Base-by-base conservation (phyloP, 2,888 invertebrate species). In the Scaptomyza parva region DNA sequence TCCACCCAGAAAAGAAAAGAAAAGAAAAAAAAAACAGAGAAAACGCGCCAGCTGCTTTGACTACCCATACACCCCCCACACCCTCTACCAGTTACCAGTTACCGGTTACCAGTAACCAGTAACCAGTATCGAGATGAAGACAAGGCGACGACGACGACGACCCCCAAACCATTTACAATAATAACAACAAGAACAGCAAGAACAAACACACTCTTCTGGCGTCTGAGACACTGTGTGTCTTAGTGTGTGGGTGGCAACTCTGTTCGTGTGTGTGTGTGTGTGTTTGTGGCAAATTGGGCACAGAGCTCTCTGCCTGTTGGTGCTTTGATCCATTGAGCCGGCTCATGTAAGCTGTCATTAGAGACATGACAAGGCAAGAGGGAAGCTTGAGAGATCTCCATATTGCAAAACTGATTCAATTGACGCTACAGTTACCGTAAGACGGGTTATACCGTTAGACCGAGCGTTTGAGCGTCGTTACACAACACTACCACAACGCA, bases 311-410 rank as follows among this genome's bases (percentile, higher is more conserved):
- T n/a, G n/a, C n/a, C n/a, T n/a, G n/a, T n/a, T n/a, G n/a, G 45
- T 33, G 35, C 61, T 61, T 61, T 69, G 69, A 68, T 61, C 68
- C 70, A 62, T 50, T 68, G 30, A 61, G 54, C 20, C 50, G 50
- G 30, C 55, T 47, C 45, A 26, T 41, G 62, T 69, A 51, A 69
- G 69, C 68, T 67, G 60, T 60, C 43, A 54, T 68, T 61, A 51
- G 30, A 47, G 48, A 50, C 53, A 40, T 37, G 48, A 35, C 48
- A 26, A 54, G 12, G n/a, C n/a, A n/a, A n/a, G n/a, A n/a, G 20
- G 18, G 59, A 33, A 52, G 51, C 28, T 37, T 57, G 70, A n/a
- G n/a, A n/a, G n/a, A 69, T 69, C 63, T 57, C 35, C 14, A 37
- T 17, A 18, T 18, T 24, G 48, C n/a, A 9, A 28, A 17, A 12